Percentiles rank a stretch among this genome's conserved stretches.
phyloP scores from a whole-genome alignment of 1,140 invertebrate species.

The Orius laevigatus region DNA sequence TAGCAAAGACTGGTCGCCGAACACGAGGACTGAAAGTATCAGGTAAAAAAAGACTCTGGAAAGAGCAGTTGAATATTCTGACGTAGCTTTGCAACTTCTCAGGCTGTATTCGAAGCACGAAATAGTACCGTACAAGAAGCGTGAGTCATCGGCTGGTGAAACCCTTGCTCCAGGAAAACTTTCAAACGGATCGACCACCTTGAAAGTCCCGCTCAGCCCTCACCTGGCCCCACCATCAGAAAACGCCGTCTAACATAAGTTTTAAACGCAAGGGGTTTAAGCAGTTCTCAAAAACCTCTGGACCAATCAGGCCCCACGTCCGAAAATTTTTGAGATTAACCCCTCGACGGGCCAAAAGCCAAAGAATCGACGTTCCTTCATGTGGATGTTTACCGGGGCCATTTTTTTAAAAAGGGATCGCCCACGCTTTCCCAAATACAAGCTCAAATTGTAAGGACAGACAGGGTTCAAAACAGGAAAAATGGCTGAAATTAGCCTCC shows the following conservation, averaged over 20 bases:
- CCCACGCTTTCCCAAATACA: no score
- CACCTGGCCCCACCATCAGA: not conserved
- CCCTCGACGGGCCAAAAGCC: no score
- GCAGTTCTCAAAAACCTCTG: no score
- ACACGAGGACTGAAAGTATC: conserved; percentile 63
- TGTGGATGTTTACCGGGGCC: no score
- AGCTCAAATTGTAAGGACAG: no score
- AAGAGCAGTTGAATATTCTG: not conserved
- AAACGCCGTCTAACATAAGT: conserved; percentile 2
- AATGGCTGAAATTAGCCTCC: no score
- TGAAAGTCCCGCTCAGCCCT: conserved; percentile 6
- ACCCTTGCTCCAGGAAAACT: conserved; percentile 34
- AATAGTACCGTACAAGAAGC: conserved; percentile 32
- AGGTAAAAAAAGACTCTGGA: conserved; percentile 33
- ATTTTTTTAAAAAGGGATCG: no score
- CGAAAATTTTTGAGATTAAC: no score
- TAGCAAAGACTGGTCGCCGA: conserved; percentile 59
- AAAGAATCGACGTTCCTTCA: no score
- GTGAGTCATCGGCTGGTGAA: conserved; percentile 50
- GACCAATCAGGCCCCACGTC: no score
- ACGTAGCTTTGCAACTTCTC: not conserved
- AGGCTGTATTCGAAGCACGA: conserved; percentile 12
- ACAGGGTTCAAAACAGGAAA: no score
- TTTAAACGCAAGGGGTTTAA: no score
- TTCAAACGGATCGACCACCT: conserved; percentile 8